Percentiles rank a stretch among this genome's conserved stretches.
phyloP scores from a whole-genome alignment of 1,140 invertebrate species.

The Metaphire vulgaris region DNA sequence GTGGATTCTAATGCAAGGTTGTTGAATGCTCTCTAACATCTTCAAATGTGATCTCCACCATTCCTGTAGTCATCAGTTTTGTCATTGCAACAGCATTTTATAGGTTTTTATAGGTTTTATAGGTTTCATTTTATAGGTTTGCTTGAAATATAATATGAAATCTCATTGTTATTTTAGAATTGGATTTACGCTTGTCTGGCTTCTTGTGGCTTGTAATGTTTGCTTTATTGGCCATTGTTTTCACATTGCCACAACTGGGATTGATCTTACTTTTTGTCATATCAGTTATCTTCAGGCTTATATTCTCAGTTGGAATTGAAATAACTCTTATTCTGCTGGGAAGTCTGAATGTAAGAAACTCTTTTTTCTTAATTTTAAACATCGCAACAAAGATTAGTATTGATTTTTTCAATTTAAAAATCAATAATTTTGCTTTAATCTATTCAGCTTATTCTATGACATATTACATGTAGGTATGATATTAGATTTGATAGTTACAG shows the following conservation, averaged over 20 bases:
- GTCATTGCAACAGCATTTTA: no score
- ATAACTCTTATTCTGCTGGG: slow-evolving; percentile 79
- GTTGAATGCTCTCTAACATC: no score
- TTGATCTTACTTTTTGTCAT: slow-evolving; percentile 65
- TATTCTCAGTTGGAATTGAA: slow-evolving; percentile 82
- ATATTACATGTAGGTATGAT: no score
- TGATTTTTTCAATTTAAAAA: background rate
- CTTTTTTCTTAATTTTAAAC: background rate
- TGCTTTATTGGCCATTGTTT: slow-evolving; percentile 68
- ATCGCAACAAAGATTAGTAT: background rate
- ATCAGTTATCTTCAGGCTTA: slow-evolving; percentile 74
- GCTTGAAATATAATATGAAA: no score
- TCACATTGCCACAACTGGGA: slow-evolving; percentile 56
- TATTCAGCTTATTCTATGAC: no score
- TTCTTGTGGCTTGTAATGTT: slow-evolving; percentile 79
- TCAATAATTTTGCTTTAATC: no score
- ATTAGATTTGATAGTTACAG: no score
- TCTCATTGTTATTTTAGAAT: slow-evolving; percentile 61
- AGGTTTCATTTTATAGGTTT: no score
- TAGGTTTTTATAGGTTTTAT: no score
- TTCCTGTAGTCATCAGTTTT: no score
- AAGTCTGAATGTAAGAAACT: slow-evolving; percentile 63
- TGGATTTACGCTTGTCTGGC: slow-evolving; percentile 72
- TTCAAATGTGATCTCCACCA: no score
- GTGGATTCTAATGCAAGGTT: no score